Base-by-base conservation (phyloP, 2,797 vertebrate species). In the Corythornis leucogaster region DNA sequence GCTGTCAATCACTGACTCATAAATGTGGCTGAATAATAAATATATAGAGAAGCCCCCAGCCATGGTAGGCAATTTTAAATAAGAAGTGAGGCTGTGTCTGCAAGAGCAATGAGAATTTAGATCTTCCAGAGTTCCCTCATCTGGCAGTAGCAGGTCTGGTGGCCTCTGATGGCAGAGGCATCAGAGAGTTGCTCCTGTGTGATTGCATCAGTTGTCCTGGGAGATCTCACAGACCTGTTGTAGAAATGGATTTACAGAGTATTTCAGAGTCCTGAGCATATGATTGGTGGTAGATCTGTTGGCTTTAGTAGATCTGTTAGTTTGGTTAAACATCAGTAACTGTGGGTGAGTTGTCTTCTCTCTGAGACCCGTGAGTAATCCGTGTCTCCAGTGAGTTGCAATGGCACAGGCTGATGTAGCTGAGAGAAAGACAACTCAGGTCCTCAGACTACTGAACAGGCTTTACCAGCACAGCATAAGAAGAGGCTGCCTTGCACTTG, bases 321-420 rank as follows among this genome's bases (percentile, higher is more conserved):
- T 46, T 83, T 62, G 28, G 9, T 62, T 69, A 80, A 79, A 73
- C 21, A 20, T 25, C 24, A 78, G 13, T 31, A 78, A 75, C 30
- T 85, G 24, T 54, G 43, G 7, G 5, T 89, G 53, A 28, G 43
- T 53, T 70, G 12, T 57, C 30, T 78, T 80, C 25, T 54, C 33
- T 58, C 22, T 54, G 22, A 67, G 57, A 20, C 18, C 12, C 1
- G 0, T 6, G 24, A 31, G 46, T 69, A 61, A 18, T 17, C 20
- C 0, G 0, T 71, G 51, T 46, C 26, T 51, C 15, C 8, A 9
- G 22, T 38, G 28, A 73, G 30, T 18, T 62, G 43, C 19, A n/a
- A 21, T 24, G 22, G 45, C 2, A 3, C 51, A 77, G n/a, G 16
- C 3, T 55, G 55, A 33, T 8, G 25, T 50, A 54, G 59, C 50